Conservation (phyloP, 2,888 invertebrate species). For the Ophioninae sp. region DNA sequence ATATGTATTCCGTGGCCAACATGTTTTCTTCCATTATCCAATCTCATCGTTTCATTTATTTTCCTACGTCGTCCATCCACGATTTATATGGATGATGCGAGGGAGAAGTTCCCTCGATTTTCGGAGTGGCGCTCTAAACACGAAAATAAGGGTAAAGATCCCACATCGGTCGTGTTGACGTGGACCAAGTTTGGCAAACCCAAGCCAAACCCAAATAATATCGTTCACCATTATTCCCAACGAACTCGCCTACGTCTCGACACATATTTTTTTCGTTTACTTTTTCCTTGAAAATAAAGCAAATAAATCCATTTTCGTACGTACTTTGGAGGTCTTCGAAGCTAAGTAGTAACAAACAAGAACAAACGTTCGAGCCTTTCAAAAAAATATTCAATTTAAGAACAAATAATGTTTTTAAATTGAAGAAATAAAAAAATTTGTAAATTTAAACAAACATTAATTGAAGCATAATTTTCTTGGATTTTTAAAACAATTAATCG, state of each 20-base stretch:
- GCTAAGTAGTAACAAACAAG: too few species aligned
- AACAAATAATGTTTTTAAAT: too few species aligned
- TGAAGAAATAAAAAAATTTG: too few species aligned
- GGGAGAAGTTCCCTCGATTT: background rate
- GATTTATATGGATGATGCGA: background rate
- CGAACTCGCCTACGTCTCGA: background rate
- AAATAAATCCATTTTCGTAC: background rate
- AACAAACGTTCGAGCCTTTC: too few species aligned
- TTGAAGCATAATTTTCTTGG: too few species aligned
- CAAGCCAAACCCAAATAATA: background rate
- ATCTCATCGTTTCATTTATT: slow-evolving; percentile 9
- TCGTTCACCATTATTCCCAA: background rate
- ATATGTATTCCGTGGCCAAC: slow-evolving; percentile 33
- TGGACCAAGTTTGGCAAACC: background rate
- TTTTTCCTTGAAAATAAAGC: background rate
- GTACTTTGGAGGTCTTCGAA: too few species aligned
- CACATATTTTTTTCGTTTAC: background rate
- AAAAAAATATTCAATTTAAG: too few species aligned
- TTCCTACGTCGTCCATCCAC: background rate
- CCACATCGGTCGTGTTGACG: background rate
- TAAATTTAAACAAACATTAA: too few species aligned
- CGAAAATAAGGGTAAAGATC: background rate
- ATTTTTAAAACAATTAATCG: too few species aligned
- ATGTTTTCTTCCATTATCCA: slow-evolving; percentile 20
- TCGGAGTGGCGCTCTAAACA: background rate